These are phyloP conservation scores for Belonocnema kinseyi DNA, from an alignment of 1,140 invertebrate genomes.

Conservation along the genomic window DNA sequence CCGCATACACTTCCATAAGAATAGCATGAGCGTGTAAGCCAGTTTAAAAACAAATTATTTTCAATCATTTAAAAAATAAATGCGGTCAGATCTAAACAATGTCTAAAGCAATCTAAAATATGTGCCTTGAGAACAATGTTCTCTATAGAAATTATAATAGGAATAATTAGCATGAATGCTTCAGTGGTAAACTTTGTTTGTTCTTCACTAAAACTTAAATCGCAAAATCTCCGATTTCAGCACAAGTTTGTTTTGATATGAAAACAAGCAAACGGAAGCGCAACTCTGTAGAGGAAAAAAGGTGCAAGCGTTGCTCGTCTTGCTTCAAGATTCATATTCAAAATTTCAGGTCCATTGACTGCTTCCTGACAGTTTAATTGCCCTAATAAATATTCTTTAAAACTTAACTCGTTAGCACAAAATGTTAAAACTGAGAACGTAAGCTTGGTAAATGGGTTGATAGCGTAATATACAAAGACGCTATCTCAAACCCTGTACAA, in stretches of 20 bases:
- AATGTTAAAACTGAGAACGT: neutral
- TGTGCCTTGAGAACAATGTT: too few species aligned
- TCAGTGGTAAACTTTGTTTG: too few species aligned
- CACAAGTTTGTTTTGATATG: neutral
- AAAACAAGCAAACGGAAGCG: neutral
- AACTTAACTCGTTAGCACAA: constrained; percentile 10
- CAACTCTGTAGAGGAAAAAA: neutral
- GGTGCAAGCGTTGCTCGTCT: constrained; percentile 10
- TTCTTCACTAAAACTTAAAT: neutral
- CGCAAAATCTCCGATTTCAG: neutral
- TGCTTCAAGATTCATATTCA: constrained; percentile 11
- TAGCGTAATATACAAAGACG: neutral
- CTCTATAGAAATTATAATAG: too few species aligned
- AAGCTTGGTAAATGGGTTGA: neutral
- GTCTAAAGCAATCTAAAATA: too few species aligned
- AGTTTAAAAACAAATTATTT: too few species aligned
- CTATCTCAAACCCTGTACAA: neutral
- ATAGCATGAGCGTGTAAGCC: too few species aligned
- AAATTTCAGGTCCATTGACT: constrained; percentile 13
- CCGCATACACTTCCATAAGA: too few species aligned
- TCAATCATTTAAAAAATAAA: too few species aligned
- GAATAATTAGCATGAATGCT: too few species aligned
- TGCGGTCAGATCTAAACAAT: too few species aligned
- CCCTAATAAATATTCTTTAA: constrained; percentile 8
- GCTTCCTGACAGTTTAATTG: constrained; percentile 16